Conservation (phyloP, 37 sponge, comb jelly and placozoan genomes). For the Axinella damicornis region DNA sequence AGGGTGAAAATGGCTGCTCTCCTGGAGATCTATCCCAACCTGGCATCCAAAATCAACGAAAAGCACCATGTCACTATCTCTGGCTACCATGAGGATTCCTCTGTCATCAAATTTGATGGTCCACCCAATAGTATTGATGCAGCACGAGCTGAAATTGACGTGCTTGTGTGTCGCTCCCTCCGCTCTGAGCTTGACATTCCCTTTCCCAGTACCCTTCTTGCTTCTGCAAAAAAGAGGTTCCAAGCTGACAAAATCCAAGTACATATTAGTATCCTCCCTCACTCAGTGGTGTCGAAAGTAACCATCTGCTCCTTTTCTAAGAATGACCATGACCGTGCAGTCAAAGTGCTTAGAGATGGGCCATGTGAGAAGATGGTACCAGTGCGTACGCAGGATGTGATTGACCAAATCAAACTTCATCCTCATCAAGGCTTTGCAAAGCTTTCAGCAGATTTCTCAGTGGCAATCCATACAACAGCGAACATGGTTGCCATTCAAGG, state of each 20-base stretch:
- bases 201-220: not conserved
- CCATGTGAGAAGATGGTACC: constrained; percentile 10
- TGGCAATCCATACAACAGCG: not conserved
- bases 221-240: not conserved
- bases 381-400: not conserved
- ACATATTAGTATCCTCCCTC: not conserved
- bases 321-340: not conserved
- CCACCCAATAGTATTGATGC: not conserved
- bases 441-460: not conserved
- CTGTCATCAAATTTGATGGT: constrained; percentile 25
- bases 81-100: constrained; percentile 6
- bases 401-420: not conserved
- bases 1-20: constrained; percentile 34
- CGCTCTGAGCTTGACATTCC: not conserved
- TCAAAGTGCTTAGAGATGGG: not conserved
- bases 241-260: not conserved
- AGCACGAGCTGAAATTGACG: constrained; percentile 7
- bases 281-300: not conserved
- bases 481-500: not conserved
- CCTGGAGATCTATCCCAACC: constrained; percentile 13
- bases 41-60: constrained; percentile 2
- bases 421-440: not conserved
- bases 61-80: constrained; percentile 10
- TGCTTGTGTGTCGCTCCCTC: not conserved
- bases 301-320: constrained; percentile 1